These are phyloP conservation scores for Thomomys bottae DNA, from an alignment of 2,113 vertebrate species.

Conservation along the genomic window DNA sequence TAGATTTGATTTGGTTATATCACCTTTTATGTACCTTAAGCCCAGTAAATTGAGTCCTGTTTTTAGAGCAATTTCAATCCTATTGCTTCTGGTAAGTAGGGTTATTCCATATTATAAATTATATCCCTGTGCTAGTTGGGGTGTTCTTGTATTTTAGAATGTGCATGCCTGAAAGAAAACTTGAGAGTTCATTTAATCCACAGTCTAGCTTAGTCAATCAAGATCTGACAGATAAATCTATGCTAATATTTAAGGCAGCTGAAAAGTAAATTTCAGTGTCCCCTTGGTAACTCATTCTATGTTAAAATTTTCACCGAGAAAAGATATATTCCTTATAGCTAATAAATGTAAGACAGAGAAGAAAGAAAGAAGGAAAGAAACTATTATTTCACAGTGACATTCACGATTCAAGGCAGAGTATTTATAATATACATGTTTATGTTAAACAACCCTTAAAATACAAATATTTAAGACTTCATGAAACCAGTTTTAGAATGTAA, in stretches of 20 bases:
- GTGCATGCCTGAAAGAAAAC: background rate
- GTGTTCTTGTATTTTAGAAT: conserved; percentile 22
- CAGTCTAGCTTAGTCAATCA: background rate
- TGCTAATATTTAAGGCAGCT: conserved; percentile 13
- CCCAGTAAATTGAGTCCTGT: background rate
- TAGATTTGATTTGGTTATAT: background rate
- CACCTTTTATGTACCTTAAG: background rate
- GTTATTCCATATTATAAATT: background rate
- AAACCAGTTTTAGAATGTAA: background rate
- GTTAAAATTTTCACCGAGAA: conserved; percentile 15
- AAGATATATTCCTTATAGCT: background rate
- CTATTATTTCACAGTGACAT: background rate
- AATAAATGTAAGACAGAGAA: background rate
- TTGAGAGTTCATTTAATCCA: conserved; percentile 39
- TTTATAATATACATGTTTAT: background rate
- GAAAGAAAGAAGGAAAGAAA: conserved; percentile 32
- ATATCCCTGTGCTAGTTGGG: background rate
- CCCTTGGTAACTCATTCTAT: background rate
- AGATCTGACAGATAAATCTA: conserved; percentile 11
- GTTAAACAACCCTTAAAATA: conserved; percentile 10
- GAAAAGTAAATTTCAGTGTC: conserved; percentile 41
- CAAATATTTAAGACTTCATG: background rate
- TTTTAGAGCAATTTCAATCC: background rate
- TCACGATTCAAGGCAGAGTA: background rate
- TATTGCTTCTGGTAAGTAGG: background rate